Base-by-base conservation (phyloP, 2,797 vertebrate genomes). In the Cuculus canorus region DNA sequence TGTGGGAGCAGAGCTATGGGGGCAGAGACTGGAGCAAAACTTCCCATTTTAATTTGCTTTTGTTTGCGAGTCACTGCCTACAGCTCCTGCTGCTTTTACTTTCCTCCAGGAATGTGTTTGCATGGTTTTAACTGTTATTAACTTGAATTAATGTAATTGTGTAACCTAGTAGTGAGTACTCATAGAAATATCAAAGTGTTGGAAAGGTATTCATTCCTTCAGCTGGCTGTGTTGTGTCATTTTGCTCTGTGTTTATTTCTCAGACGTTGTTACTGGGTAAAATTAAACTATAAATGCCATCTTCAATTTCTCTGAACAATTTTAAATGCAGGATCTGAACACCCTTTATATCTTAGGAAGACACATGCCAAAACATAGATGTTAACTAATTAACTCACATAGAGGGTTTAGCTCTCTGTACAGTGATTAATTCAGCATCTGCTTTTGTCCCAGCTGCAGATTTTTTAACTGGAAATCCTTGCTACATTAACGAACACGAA, bases 11-110 rank as follows among this genome's bases (percentile, higher is more conserved):
- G 66, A 54, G 89, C 84, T 61, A 73, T 4, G 1, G 57, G 53
- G 54, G 54, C 28, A 50, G 66, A 13, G 15, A 32, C 57, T 37
- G 39, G n/a, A 90, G 75, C 66, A 86, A 75, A 86, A 53, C 73
- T 94, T 95, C n/a, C 57, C 1, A 1, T 17, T 83, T 76, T 65
- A 69, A 66, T 95, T 93, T 95, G 43, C 52, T 52, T 93, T 82
- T 76, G 52, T 82, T 66, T 88, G 59, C 88, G 90, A 92, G 59
- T 92, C 73, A 88, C 88, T 76, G 50, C 73, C 70, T 77, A 18
- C 77, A 63, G 59, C 75, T 92, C 82, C 86, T 53, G 86, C 82
- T 92, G 77, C 65, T 93, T 96, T 91, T 88, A 35, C 73, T 90
- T 90, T 84, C 70, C 77, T 94, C 35, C 65, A 88, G 91, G 69